Percentiles rank a stretch among this genome's conserved stretches.
Conservation (phyloP, 2,797 vertebrate species). For the Anniella stebbinsi region DNA sequence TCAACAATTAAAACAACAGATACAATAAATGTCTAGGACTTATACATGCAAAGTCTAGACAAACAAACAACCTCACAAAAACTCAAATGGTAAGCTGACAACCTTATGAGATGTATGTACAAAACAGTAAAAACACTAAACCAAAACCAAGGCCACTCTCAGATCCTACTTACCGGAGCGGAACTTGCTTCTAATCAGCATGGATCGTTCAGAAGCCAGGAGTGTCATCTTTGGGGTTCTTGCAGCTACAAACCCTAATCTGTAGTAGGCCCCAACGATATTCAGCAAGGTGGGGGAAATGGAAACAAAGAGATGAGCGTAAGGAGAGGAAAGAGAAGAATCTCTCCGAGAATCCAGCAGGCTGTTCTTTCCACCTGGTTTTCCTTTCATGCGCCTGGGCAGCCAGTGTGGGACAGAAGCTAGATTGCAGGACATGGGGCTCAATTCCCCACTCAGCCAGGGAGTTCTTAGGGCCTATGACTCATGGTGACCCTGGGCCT, state of each 20-base stretch:
- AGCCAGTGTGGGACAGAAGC: too few species aligned
- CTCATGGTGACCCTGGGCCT: too few species aligned
- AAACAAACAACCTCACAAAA: background rate
- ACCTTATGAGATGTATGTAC: background rate
- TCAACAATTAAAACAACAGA: background rate
- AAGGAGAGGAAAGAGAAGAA: background rate
- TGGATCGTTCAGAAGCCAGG: slow-evolving; percentile 89
- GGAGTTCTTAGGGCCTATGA: too few species aligned
- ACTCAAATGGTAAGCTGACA: background rate
- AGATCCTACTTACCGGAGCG: slow-evolving; percentile 87
- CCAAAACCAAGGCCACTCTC: background rate
- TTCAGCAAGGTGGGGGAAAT: background rate
- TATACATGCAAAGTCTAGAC: background rate
- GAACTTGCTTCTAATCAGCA: slow-evolving; percentile 93
- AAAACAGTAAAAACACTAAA: background rate
- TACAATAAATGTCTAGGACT: background rate
- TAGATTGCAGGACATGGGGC: too few species aligned
- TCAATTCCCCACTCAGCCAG: too few species aligned
- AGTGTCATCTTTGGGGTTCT: slow-evolving; percentile 83
- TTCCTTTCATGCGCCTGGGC: too few species aligned
- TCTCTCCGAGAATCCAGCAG: background rate
- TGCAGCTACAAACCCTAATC: slow-evolving; percentile 28
- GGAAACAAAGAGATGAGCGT: background rate
- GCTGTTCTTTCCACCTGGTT: too few species aligned
- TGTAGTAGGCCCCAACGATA: slow-evolving; percentile 7